Conservation (phyloP, 2,888 invertebrate genomes). For the Bombyx huttoni region DNA sequence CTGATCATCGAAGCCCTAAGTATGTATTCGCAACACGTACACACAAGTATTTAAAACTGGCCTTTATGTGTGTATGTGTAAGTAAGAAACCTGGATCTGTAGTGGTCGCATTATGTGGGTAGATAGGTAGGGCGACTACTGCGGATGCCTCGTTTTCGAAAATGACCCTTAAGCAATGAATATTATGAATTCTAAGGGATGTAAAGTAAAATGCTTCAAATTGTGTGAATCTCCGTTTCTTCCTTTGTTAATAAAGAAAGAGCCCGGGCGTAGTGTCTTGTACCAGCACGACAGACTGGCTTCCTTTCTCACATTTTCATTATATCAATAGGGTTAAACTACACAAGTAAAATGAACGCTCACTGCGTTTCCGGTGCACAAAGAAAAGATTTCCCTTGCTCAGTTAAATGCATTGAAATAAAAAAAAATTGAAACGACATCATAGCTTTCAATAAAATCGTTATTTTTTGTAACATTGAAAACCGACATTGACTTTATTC, state of each 20-base stretch:
- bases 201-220: conserved; percentile 40
- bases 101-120: conserved; percentile 69
- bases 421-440: background rate
- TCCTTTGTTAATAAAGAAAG: conserved; percentile 53
- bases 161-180: conserved; percentile 50
- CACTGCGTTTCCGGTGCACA: conserved; percentile 45
- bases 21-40: conserved; percentile 67
- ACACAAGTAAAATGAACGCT: conserved; percentile 50
- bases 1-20: conserved; percentile 65
- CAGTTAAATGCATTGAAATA: conserved; percentile 23
- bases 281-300: conserved; percentile 56
- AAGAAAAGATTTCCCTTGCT: conserved; percentile 33
- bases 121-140: conserved; percentile 63
- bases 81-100: conserved; percentile 68
- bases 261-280: conserved; percentile 45
- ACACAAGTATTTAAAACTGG: conserved; percentile 59
- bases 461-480: background rate
- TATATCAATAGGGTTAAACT: conserved; percentile 60
- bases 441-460: background rate
- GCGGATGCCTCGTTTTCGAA: conserved; percentile 60
- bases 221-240: conserved; percentile 31
- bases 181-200: conserved; percentile 51
- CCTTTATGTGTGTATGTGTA: conserved; percentile 62
- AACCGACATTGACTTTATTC: conserved; percentile 3
- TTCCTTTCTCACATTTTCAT: conserved; percentile 71